Evolutionary conservation across 35 echinoderm and acorn worm genomes (phyloP).

Genomic region (Ptychodera flava): DNA sequence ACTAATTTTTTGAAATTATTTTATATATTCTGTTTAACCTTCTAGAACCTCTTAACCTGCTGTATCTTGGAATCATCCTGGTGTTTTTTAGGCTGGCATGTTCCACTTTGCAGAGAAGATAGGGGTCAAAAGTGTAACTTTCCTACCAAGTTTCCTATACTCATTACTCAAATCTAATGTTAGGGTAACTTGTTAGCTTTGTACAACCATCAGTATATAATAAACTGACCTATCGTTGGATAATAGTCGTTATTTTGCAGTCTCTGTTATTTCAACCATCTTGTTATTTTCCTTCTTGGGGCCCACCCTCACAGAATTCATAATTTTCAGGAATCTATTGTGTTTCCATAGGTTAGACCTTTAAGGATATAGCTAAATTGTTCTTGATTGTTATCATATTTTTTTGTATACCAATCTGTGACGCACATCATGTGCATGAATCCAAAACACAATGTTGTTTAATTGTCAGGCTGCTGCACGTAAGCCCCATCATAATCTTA

Average conservation of each 20-base stretch:
- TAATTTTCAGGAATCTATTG: too few relatives aligned
- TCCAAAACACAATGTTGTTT: too few relatives aligned
- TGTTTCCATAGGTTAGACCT: not conserved
- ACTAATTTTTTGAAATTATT: constrained; percentile 2
- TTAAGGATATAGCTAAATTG: not conserved
- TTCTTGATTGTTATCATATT: not conserved
- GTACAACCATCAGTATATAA: not conserved
- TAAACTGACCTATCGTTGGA: not conserved
- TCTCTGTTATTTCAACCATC: not conserved
- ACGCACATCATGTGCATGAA: not conserved
- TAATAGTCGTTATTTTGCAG: not conserved
- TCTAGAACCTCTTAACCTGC: not conserved
- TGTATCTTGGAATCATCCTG: not conserved
- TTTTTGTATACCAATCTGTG: not conserved
- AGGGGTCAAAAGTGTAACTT: not conserved
- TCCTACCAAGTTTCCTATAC: not conserved
- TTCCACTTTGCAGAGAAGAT: not conserved
- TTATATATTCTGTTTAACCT: not conserved
- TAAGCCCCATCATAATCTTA: too few relatives aligned
- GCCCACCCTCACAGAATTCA: too few relatives aligned
- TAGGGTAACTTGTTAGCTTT: not conserved
- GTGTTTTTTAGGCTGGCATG: not conserved
- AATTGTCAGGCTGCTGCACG: too few relatives aligned
- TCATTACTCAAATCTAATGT: not conserved
- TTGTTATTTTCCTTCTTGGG: too few relatives aligned